Evolutionary conservation across 2,113 vertebrate genomes (phyloP), one percentile per base, ranked within the genome.

Genomic region (Pteruthius melanotis): DNA sequence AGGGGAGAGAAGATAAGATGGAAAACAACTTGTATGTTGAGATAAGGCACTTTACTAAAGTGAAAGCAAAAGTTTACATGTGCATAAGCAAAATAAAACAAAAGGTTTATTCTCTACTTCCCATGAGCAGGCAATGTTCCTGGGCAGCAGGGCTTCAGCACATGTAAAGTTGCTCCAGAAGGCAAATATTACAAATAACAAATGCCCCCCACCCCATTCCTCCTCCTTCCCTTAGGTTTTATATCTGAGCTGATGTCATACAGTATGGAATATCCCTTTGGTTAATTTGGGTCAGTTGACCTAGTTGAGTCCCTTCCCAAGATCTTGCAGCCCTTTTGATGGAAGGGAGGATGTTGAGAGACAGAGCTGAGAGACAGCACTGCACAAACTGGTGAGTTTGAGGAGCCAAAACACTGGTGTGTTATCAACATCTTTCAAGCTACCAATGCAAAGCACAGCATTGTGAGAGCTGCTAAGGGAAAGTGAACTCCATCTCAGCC

Each of bases 51-150:
- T 64, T 64, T 23, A 19, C 7, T 40, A 47, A 47, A 40, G 23
- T 47, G 40, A 74, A 56, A 47, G n/a, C 9, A n/a, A 28, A 84
- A 33, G 5, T 33, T 54, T 47, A 24, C n/a, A 22, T 0, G 0
- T n/a, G 28, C n/a, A 74, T 30, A 40, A 56, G 12, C 9, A 74
- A 56, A 64, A 50, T 35, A 2, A 3, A 15, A 15, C 9, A 11
- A n/a, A 13, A 19, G 16, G 13, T 27, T 54, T 56, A 39, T 56
- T 31, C 23, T 40, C 28, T n/a, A 39, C 23, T n/a, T 40, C 19
- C 40, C 19, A 23, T 3, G 3, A 47, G 9, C 18, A 47, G 10
- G 23, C 2, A 1, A 56, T n/a, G 11, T 39, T 65, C 11, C 30
- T n/a, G 14, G 23, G 10, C n/a, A n/a, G 28, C 28, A 74, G n/a